Base-by-base conservation (phyloP, 2,888 invertebrate genomes). In the Alentia gelatinosa region DNA sequence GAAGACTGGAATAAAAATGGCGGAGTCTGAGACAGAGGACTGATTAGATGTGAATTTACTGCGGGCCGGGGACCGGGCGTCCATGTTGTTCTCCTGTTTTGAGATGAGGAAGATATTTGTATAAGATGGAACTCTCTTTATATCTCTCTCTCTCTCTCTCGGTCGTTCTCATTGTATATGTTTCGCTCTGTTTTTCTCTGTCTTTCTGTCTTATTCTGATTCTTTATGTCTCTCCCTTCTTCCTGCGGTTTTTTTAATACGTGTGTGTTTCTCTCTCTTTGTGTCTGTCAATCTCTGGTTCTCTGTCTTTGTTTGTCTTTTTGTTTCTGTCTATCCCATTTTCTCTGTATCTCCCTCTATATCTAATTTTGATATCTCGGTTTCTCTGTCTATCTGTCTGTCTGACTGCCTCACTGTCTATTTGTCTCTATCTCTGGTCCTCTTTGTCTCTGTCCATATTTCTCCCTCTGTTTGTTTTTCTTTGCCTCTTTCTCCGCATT, bases 101-200 rank as follows among this genome's bases (percentile, higher is more conserved):
- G 19, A 47, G 9, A 47, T 9, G 19, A 47, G 9, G 19, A 47
- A 47, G 19, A 47, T 47, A 47, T n/a, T n/a, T 47, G 47, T 47
- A 9, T 9, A 19, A 47, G 19, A 47, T 12, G 19, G 47, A 12
- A 47, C 9, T 47, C 19, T 12, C 47, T 47, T 47, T 9, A 47
- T 63, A 9, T 63, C 63, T 63, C 63, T 63, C 63, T 63, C 63
- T 63, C 63, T 63, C 63, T 63, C 63, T 63, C 63, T n/a, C 63
- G 9, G 15, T 63, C 63, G 9, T n/a, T 63, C 63, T 63, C 63
- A 19, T 7, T n/a, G 5, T 63, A 9, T 63, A 9, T 63, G 5
- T 63, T 7, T 63, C 47, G 7, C 47, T 42, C 47, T 42, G 9
- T 42, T 15, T 42, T 15, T 42, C 47, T 42, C 47, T 42, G 9